A percentile compares a stretch with the other conserved stretches of the same genome.
phyloP scores from a whole-genome alignment of 2,888 invertebrate species.

The Tetranychus truncatus region DNA sequence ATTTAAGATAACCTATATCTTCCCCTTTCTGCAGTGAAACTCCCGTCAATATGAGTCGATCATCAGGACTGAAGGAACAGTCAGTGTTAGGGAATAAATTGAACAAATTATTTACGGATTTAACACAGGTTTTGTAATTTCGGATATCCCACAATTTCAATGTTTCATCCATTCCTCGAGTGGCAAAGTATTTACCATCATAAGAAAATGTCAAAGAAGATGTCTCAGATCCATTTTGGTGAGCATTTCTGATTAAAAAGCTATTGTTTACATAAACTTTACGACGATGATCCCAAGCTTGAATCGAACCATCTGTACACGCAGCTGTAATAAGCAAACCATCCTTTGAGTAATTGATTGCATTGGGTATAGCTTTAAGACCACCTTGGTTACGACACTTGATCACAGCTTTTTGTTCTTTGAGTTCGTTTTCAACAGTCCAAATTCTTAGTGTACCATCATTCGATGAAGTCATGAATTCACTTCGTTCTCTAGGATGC shows the following conservation, averaged over 20 bases:
- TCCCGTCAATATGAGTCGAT: slow-evolving; percentile 68
- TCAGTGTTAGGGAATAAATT: slow-evolving; percentile 54
- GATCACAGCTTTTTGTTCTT: slow-evolving; percentile 59
- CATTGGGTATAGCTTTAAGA: slow-evolving; percentile 60
- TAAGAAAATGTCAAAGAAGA: slow-evolving; percentile 73
- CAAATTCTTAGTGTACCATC: slow-evolving; percentile 86
- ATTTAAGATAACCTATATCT: slow-evolving; percentile 48
- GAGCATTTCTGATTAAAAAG: slow-evolving; percentile 55
- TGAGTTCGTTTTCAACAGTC: slow-evolving; percentile 54
- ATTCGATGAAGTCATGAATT: slow-evolving; percentile 81
- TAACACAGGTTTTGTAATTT: slow-evolving; percentile 55
- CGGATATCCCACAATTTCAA: slow-evolving; percentile 86
- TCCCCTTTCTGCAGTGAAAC: slow-evolving; percentile 53
- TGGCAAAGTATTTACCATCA: slow-evolving; percentile 54
- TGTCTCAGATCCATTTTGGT: slow-evolving; percentile 57
- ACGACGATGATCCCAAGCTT: slow-evolving; percentile 64
- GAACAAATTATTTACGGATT: slow-evolving; percentile 49
- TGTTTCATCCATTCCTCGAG: slow-evolving; percentile 74
- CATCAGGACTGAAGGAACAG: slow-evolving; percentile 71
- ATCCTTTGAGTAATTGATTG: slow-evolving; percentile 64
- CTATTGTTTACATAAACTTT: slow-evolving; percentile 49
- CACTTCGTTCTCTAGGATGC: slow-evolving; percentile 74
- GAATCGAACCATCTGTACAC: slow-evolving; percentile 82
- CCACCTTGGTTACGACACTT: slow-evolving; percentile 73
- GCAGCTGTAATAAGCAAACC: slow-evolving; percentile 65